A percentile compares a stretch with the other conserved stretches of the same genome.
phyloP scores from a whole-genome alignment of 2,888 invertebrate genomes.

The Acronicta leporina region DNA sequence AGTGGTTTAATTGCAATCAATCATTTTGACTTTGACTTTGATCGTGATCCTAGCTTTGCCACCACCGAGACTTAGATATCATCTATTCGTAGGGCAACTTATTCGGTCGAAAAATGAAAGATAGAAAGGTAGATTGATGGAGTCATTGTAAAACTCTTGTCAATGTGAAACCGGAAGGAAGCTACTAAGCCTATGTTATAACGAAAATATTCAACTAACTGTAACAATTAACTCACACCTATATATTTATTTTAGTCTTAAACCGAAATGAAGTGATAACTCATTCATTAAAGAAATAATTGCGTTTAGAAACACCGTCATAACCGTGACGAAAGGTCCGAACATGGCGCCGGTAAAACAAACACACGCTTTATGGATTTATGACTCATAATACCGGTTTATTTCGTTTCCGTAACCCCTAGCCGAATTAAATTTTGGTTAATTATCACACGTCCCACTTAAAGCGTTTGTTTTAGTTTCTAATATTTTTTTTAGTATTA shows the following conservation, averaged over 20 bases:
- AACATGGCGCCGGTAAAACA: slow-evolving; percentile 23
- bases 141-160: no score
- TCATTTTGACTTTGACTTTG: no score
- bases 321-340: slow-evolving; percentile 26
- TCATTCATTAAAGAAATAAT: slow-evolving; percentile 10
- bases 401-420: slow-evolving; percentile 20
- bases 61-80: no score
- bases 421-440: slow-evolving; percentile 35
- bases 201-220: slow-evolving; percentile 2
- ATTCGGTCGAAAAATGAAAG: no score
- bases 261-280: slow-evolving; percentile 6
- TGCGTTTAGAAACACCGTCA: slow-evolving; percentile 3
- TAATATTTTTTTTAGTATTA: slow-evolving; percentile 16
- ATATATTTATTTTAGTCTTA: not conserved
- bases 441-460: slow-evolving; percentile 43
- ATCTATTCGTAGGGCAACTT: no score
- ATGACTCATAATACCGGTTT: slow-evolving; percentile 29
- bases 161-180: no score
- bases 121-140: no score
- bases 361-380: slow-evolving; percentile 45
- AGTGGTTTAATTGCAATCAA: no score
- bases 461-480: slow-evolving; percentile 5
- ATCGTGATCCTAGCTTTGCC: no score
- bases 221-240: slow-evolving; percentile 5
- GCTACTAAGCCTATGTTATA: not conserved